These are phyloP conservation scores for Hydrophis major DNA, from an alignment of 2,797 vertebrate genomes.

Conservation along the genomic window DNA sequence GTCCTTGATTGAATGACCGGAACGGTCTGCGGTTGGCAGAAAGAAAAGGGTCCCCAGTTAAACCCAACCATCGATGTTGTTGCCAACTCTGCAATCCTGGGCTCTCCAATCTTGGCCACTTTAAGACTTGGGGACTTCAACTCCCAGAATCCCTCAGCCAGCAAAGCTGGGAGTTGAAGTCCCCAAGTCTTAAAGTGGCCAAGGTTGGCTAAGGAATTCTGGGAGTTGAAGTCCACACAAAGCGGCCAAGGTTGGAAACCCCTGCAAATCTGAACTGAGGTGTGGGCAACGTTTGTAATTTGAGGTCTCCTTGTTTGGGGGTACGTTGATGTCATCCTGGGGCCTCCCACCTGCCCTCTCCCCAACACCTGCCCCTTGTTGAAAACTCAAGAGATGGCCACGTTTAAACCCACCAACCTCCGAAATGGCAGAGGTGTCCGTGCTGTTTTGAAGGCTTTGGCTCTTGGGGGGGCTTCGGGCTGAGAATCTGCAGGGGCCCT, in stretches of 20 bases:
- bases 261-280: not conserved
- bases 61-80: not conserved
- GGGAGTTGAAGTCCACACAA: too few relatives aligned
- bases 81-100: not conserved
- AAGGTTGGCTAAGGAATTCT: too few relatives aligned
- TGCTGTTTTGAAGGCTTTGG: conserved; percentile 46
- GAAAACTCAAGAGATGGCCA: not conserved
- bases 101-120: too few relatives aligned
- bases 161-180: too few relatives aligned
- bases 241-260: too few relatives aligned
- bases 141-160: too few relatives aligned
- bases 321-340: too few relatives aligned
- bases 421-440: rapidly evolving
- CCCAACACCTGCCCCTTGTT: not conserved
- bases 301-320: not conserved
- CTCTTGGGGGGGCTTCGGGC: not conserved
- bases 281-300: not conserved
- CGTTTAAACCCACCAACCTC: conserved; percentile 48
- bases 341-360: not conserved
- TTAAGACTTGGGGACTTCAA: too few relatives aligned
- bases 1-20: conserved; percentile 51
- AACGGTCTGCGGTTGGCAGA: conserved; percentile 50
- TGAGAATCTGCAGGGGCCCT: not conserved
- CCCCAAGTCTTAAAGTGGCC: too few relatives aligned
- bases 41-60: not conserved